These are phyloP conservation scores for Rhizoglyphus robini DNA, from an alignment of 1,140 invertebrate species.

Conservation along the genomic window DNA sequence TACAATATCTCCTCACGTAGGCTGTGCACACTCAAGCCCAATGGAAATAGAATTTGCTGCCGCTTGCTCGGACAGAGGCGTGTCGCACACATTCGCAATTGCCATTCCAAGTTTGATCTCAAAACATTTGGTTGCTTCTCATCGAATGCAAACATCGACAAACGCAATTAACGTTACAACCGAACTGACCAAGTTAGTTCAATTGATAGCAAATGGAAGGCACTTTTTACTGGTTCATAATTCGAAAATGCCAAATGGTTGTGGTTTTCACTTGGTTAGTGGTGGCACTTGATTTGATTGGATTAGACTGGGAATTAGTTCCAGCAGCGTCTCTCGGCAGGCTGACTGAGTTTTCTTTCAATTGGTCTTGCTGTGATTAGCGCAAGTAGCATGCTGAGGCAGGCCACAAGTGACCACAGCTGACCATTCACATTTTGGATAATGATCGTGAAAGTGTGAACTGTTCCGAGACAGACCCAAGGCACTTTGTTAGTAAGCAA, in stretches of 20 bases:
- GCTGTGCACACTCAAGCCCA: not conserved
- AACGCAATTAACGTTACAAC: not conserved
- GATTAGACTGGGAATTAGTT: not conserved
- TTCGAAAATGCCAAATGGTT: too few relatives aligned
- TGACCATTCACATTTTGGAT: not conserved
- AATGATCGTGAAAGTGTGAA: not conserved
- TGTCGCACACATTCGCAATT: too few relatives aligned
- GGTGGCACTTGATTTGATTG: not conserved
- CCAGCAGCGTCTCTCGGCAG: too few relatives aligned
- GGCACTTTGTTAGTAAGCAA: not conserved
- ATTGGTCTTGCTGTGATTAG: too few relatives aligned
- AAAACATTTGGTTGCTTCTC: too few relatives aligned
- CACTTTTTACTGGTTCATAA: not conserved
- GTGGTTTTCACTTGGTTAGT: too few relatives aligned
- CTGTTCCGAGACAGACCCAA: not conserved
- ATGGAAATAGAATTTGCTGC: too few relatives aligned
- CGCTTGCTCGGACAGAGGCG: too few relatives aligned
- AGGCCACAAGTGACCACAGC: slow-evolving; percentile 1
- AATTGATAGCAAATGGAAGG: not conserved
- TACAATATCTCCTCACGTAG: slow-evolving; percentile 6
- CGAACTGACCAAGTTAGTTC: not conserved
- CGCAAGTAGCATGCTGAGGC: not conserved
- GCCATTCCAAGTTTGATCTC: too few relatives aligned
- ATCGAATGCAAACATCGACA: not conserved
- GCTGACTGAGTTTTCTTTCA: too few relatives aligned